Evolutionary conservation across 2,797 vertebrate genomes (phyloP), one percentile per base, ranked within the genome.

Genomic region (Selene dorsalis): DNA sequence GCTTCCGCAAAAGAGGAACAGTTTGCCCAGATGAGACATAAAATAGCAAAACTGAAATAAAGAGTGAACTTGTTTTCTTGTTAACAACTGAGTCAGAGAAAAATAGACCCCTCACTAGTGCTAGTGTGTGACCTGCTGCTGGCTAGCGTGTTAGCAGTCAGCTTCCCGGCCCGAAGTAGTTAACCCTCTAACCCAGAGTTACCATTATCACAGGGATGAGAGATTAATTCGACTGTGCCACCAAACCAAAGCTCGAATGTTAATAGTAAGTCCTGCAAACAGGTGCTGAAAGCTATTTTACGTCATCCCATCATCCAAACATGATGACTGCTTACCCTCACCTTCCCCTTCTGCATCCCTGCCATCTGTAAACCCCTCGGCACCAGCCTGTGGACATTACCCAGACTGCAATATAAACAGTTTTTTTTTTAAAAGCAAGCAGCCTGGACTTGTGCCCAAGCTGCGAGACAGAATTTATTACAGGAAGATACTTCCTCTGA

Each of bases 371-470:
- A 57, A 73, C 16, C n/a, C 10, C 24, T 78, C 64, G 26, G 43
- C 70, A 80, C 61, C 75, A 77, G 77, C 53, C 58, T 67, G 69
- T 68, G 74, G 77, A 86, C 45, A 66, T 70, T 77, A 80, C 60
- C 73, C 80, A 79, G 83, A 65, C 63, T 71, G 14, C 35, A 63
- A 41, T 68, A 61, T 50, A 39, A 75, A 68, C 32, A 35, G 32
- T 35, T 35, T 30, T 30, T 30, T 30, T 30, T 30, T n/a, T 3
- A 66, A 30, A 47, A 20, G 56, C 56, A 77, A 48, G 59, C 41
- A 32, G 50, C 4, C 61, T 75, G 82, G 72, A 72, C 53, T 77
- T 1, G 1, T 69, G 63, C 69, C 69, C 28, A 47, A 64, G 22
- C 62, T 70, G 39, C 38, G 28, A 73, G 68, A 72, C 55, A 64